Evolutionary conservation across 30 jellyfish, hydroid and myxozoan genomes (phyloP), one percentile per base, ranked within the genome.

Genomic region (Aurelia aurita): DNA sequence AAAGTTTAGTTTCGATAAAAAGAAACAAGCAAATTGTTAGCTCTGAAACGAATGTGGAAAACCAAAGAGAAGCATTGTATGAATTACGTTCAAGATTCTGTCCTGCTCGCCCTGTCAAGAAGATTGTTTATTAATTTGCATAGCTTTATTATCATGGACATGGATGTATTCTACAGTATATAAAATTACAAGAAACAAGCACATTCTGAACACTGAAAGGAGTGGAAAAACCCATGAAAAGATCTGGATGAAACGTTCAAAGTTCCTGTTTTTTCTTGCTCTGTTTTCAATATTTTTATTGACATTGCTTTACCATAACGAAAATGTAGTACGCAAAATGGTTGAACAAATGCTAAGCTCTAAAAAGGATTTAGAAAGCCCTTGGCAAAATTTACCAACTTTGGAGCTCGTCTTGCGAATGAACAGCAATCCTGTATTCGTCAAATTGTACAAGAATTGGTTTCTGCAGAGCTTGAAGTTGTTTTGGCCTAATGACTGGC

Each of bases 401-500:
- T 12, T 77, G 69, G 88, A 77, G 54, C 79, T 77, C 20, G 79
- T 77, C 4, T 19, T 77, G 14, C 88, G 88, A 28, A 58, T 77
- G 88, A 77, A 77, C 88, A 77, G 88, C 35, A 27, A 45, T 25
- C 79, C 88, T 3, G 29, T 26, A 55, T 81, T 64, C 27, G 91
- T 81, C 2, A 54, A 54, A 27, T 35, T 63, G 64, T 81, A 81
- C 69, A 68, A 21, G 27, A 39, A 23, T 23, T 69, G 78, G 75
- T 81, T 81, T 23, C 85, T 86, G 7, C 62, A 64, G 65, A 73
- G 74, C 26, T 27, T 73, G 69, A 27, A 21, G 82, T 16, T 89
- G 23, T 89, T 89, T 58, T 89, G 81, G 86, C 97, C 97, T 1
- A 73, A 58, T 22, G 79, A 60, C 21, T 44, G 72, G 26, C 22